These are phyloP conservation scores for Cotesia vestalis DNA, from an alignment of 1,140 invertebrate genomes.

Conservation along the genomic window DNA sequence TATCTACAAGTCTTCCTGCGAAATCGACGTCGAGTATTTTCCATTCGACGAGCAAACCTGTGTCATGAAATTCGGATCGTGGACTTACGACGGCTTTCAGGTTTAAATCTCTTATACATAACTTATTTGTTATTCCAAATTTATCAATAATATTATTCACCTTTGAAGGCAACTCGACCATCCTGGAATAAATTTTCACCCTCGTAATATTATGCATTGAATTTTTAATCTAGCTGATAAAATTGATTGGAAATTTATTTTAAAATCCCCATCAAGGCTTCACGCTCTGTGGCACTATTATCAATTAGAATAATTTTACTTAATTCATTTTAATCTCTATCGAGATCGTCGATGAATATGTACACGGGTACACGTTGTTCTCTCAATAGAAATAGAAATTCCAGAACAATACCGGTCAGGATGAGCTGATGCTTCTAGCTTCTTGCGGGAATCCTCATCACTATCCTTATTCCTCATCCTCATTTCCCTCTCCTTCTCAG, in stretches of 20 bases:
- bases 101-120: constrained; percentile 55
- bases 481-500: not conserved
- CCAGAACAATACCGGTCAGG: not conserved
- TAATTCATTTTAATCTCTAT: constrained; percentile 6
- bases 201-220: no score
- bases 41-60: constrained; percentile 95
- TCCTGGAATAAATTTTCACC: not conserved
- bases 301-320: no score
- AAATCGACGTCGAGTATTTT: constrained; percentile 96
- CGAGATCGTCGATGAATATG: constrained; percentile 8
- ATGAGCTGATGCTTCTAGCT: no score
- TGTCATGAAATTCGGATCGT: constrained; percentile 85
- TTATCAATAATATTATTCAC: no score
- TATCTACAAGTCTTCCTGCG: constrained; percentile 93
- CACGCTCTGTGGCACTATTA: no score
- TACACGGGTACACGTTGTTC: constrained; percentile 12
- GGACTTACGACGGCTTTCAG: constrained; percentile 82
- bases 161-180: no score
- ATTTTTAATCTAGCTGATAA: no score
- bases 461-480: constrained; percentile 56
- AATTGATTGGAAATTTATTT: no score
- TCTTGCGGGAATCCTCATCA: no score
- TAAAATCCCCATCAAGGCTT: no score
- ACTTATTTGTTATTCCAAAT: not conserved
- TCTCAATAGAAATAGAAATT: constrained; percentile 17